A percentile compares a stretch with the other conserved stretches of the same genome.
Conservation (phyloP, 2,797 vertebrate genomes). For the Aythya fuligula region DNA sequence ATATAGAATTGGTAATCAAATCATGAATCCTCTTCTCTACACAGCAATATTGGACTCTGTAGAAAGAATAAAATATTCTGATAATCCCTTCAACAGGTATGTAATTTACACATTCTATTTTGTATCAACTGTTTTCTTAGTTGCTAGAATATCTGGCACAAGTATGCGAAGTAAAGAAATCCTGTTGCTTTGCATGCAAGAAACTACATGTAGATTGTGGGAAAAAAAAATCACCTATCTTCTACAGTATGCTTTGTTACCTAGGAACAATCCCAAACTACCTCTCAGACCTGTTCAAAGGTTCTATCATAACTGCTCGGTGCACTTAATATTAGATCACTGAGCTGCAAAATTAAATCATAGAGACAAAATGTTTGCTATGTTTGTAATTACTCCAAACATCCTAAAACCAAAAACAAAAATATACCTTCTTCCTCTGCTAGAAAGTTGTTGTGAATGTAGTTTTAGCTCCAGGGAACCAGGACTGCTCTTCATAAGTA, state of each 20-base stretch:
- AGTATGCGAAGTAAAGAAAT: background rate
- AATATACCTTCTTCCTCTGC: background rate
- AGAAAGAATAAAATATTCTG: background rate
- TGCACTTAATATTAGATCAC: background rate
- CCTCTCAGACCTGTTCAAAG: background rate
- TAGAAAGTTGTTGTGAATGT: background rate
- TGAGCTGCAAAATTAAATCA: background rate
- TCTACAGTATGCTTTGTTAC: background rate
- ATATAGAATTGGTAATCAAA: background rate
- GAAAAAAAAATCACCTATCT: background rate
- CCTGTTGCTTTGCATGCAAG: background rate
- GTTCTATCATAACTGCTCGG: background rate
- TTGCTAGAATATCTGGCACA: background rate
- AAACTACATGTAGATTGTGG: background rate
- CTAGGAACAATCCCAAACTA: background rate
- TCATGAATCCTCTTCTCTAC: background rate
- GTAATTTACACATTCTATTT: background rate
- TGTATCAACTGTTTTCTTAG: background rate
- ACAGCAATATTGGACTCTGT: fast-evolving
- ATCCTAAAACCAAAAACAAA: background rate
- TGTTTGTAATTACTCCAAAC: background rate
- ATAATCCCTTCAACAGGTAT: background rate
- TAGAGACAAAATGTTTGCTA: background rate
- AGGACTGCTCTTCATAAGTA: background rate
- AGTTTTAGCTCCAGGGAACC: background rate